Base-by-base conservation (phyloP, 2,888 invertebrate species). In the Doris montereyensis region DNA sequence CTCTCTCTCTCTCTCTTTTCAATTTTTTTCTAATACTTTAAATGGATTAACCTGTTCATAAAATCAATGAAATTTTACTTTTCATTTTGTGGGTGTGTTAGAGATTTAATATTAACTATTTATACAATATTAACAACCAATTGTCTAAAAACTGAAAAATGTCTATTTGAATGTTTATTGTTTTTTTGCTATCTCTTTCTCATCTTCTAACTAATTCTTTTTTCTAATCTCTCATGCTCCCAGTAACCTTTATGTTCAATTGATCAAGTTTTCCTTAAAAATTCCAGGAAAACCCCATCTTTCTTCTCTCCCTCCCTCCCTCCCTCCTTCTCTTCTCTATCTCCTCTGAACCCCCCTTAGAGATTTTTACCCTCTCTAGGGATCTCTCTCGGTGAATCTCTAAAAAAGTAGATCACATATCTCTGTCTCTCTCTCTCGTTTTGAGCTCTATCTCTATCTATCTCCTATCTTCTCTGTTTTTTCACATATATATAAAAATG, bases 1-100 rank as follows among this genome's bases (percentile, higher is more conserved):
- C 13, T 76, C 65, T 41, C 35, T 68, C 76, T 70, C 41, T 26
- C 57, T 57, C 57, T 28, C 41, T 57, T 67, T 24, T 67, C 67
- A 52, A 24, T 67, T 32, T 32, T 17, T 34, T 41, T 71, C 34
- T 71, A 34, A 35, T 3, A 35, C 71, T 71, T n/a, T 71, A 34
- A 35, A 13, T 71, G 32, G 13, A 52, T 10, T 52, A 21, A 2
- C 21, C 21, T n/a, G 58, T 2, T n/a, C 21, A 24, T 4, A 8
- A 2, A 4, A 8, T n/a, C 2, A 58, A 58, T n/a, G n/a, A 24
- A 21, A 58, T 58, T 21, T 58, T n/a, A n/a, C n/a, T n/a, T n/a
- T n/a, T n/a, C n/a, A n/a, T n/a, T 58, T 2, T 58, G 10, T 58
- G 2, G n/a, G 58, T 58, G 58, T 58, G 58, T 21, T 3, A 2